Evolutionary conservation across 2,888 invertebrate species (phyloP).

Genomic region (Tetheella fluctuosa): DNA sequence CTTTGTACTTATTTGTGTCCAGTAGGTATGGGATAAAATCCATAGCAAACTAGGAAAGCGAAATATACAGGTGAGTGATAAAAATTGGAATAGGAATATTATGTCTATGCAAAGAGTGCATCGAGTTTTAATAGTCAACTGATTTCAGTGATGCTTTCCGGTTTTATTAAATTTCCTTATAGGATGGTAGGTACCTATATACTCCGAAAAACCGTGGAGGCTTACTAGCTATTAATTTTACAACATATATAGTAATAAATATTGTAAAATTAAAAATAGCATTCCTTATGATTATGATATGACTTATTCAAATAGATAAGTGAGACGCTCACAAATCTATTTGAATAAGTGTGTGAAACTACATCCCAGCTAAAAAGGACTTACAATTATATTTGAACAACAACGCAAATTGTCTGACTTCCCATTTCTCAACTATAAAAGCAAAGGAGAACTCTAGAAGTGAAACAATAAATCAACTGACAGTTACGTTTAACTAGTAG

Average conservation of each 20-base stretch:
- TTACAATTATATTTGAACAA: background rate
- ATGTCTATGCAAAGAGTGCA: background rate
- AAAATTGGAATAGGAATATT: background rate
- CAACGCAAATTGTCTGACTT: constrained; percentile 14
- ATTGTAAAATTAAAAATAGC: background rate
- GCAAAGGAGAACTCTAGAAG: constrained; percentile 21
- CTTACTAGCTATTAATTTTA: no score
- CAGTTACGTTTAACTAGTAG: constrained; percentile 31
- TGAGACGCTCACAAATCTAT: no score
- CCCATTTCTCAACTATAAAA: constrained; percentile 18
- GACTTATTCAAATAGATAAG: no score
- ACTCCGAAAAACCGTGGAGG: no score
- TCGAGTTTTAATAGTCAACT: background rate
- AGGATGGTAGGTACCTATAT: no score
- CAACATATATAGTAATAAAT: background rate
- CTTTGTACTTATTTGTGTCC: background rate
- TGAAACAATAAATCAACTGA: constrained; percentile 39
- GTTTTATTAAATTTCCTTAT: background rate
- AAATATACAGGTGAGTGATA: background rate
- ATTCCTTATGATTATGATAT: no score
- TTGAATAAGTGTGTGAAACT: background rate
- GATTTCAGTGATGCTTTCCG: background rate
- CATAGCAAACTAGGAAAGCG: background rate
- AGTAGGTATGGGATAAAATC: background rate
- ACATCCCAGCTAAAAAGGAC: background rate